Evolutionary conservation across 2,888 invertebrate species (phyloP).

Genomic region (Tupiocoris notatus): DNA sequence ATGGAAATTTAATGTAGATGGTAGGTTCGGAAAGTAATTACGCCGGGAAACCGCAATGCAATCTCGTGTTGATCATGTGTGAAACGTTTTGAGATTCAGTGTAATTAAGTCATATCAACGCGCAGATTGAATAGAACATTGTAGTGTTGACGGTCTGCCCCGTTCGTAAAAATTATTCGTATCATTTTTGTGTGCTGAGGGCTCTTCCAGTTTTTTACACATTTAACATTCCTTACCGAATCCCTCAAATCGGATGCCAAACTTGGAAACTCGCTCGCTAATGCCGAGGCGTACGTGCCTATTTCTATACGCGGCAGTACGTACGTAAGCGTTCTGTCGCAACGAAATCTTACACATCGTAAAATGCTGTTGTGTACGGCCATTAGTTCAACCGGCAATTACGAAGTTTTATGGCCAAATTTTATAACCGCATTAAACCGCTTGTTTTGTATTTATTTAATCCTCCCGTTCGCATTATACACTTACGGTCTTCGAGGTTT

Average conservation of each 20-base stretch:
- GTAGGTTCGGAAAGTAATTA: not conserved
- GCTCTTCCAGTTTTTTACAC: too few relatives aligned
- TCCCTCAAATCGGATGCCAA: too few relatives aligned
- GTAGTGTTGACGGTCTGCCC: too few relatives aligned
- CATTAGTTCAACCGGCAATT: conserved; percentile 32
- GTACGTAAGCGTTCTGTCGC: not conserved
- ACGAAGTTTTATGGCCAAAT: conserved; percentile 35
- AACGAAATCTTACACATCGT: conserved; percentile 28
- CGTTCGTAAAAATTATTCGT: too few relatives aligned
- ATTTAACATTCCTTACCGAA: too few relatives aligned
- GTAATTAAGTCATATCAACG: too few relatives aligned
- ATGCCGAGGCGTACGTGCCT: too few relatives aligned
- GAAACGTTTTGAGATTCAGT: not conserved
- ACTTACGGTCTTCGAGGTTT: not conserved
- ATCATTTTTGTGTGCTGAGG: too few relatives aligned
- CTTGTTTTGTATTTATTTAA: conserved; percentile 24
- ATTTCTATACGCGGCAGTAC: too few relatives aligned
- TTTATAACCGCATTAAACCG: conserved; percentile 29
- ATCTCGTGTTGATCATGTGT: not conserved
- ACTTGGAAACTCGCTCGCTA: too few relatives aligned
- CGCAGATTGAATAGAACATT: too few relatives aligned
- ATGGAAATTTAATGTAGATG: not conserved
- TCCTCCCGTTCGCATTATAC: conserved; percentile 14
- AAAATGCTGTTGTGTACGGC: conserved; percentile 15
- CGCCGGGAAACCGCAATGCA: not conserved